Evolutionary conservation across 2,888 invertebrate species (phyloP).

Genomic region (Netelia fuscicornis): DNA sequence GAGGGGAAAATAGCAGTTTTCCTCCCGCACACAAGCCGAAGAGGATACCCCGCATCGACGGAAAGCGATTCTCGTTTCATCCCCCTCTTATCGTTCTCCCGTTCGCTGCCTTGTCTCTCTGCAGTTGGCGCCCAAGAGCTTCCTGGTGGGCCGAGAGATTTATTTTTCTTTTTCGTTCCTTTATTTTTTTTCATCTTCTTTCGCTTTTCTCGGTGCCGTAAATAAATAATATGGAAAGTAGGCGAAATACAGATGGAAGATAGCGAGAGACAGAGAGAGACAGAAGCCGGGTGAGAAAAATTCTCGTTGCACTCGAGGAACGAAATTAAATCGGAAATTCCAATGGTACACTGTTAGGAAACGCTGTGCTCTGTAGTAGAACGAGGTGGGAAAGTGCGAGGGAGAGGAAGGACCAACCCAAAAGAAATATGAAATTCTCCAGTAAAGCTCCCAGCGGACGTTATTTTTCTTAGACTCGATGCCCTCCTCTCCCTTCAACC

Average conservation of each 20-base stretch:
- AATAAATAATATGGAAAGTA: constrained; percentile 58
- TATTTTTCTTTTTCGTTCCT: constrained; percentile 4
- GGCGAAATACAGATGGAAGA: not conserved
- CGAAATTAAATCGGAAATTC: constrained; percentile 65
- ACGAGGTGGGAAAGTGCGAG: not conserved
- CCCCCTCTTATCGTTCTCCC: not conserved
- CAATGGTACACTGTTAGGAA: constrained; percentile 1
- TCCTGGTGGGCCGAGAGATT: constrained; percentile 9
- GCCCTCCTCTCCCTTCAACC: constrained; percentile 1
- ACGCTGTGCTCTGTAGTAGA: not conserved
- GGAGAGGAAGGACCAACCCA: constrained; percentile 3
- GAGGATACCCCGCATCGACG: not conserved
- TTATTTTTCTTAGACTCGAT: constrained; percentile 59
- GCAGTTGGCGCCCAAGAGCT: constrained; percentile 14
- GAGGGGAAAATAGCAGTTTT: constrained; percentile 18
- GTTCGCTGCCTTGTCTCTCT: constrained; percentile 14
- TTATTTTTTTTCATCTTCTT: not conserved
- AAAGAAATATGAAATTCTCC: constrained; percentile 51
- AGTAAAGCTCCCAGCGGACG: constrained; percentile 41
- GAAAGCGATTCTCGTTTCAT: constrained; percentile 6
- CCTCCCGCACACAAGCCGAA: constrained; percentile 13
- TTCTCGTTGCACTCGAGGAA: constrained; percentile 37
- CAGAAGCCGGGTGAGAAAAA: constrained; percentile 16
- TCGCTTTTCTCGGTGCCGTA: constrained; percentile 25
- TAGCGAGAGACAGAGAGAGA: not conserved